Evolutionary conservation across 2,113 vertebrate genomes (phyloP), one percentile per base, ranked within the genome.

Genomic region (Drymodes brunneopygia): DNA sequence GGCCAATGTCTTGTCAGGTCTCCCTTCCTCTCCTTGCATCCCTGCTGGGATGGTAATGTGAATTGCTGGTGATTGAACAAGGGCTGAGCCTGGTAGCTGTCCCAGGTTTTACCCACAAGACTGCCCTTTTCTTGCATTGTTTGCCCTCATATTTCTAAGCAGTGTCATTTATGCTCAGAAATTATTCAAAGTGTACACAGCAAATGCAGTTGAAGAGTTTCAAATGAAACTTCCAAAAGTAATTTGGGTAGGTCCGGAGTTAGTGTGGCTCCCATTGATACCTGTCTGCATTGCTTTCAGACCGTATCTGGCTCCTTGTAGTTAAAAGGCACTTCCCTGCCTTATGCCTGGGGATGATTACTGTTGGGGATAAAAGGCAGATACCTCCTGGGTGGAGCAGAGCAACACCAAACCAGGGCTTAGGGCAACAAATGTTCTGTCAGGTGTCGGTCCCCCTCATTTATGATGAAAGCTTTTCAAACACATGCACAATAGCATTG

Each of bases 311-410:
- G 10, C 80, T 88, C 60, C 64, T 78, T 66, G 64, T 83, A 91
- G 48, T 45, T 50, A 24, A 88, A 79, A 91, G 77, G 21, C 23
- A 2, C 87, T 95, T 91, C 61, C 35, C 72, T 58, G 45, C 50
- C 83, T 62, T 56, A 3, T 47, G 56, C 83, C 35, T 7, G 7
- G 50, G 78, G 70, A 86, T 62, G 50, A 81, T 65, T 78, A 22
- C 79, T 71, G 40, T 36, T 40, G 50, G 77, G 88, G 64, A 77
- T 91, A 72, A 96, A 94, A 92, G 86, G 88, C 86, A 91, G 69
- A 47, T 72, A 56, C 35, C 72, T 88, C 60, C 35, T 78, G 86
- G 88, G 83, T 91, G 86, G 91, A 90, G 82, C 74, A 0, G 45
- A 90, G 45, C 60, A 78, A 86, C 95, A 81, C 83, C 83, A 70